These are phyloP conservation scores for Sinopyrophorus schimmeli DNA, from an alignment of 2,888 invertebrate genomes.

Conservation along the genomic window DNA sequence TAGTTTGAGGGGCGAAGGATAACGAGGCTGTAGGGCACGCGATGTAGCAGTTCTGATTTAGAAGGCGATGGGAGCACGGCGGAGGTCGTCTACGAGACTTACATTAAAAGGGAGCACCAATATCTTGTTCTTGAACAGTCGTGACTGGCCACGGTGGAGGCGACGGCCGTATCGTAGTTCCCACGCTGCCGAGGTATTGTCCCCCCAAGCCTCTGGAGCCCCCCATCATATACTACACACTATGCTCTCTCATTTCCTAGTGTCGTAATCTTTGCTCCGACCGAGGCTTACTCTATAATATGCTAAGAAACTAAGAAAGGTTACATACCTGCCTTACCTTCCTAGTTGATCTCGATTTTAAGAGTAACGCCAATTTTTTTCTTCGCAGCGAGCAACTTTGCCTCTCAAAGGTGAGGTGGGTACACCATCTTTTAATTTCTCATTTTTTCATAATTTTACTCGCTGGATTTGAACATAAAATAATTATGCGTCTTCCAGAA, in stretches of 20 bases:
- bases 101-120: slow-evolving; percentile 51
- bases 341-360: slow-evolving; percentile 35
- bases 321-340: slow-evolving; percentile 38
- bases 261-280: slow-evolving; percentile 43
- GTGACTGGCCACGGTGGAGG: slow-evolving; percentile 55
- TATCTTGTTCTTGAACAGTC: slow-evolving; percentile 55
- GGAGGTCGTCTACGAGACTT: slow-evolving; percentile 43
- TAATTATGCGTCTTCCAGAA: slow-evolving; percentile 11
- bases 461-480: slow-evolving; percentile 18
- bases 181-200: slow-evolving; percentile 49
- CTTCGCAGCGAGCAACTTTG: slow-evolving; percentile 2
- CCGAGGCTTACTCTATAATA: slow-evolving; percentile 35
- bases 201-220: slow-evolving; percentile 37
- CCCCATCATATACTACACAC: slow-evolving; percentile 34
- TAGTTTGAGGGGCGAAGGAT: slow-evolving; percentile 33
- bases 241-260: slow-evolving; percentile 49
- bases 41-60: slow-evolving; percentile 40
- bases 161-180: slow-evolving; percentile 49
- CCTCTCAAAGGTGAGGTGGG: no score
- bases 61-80: slow-evolving; percentile 41
- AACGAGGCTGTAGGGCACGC: slow-evolving; percentile 37
- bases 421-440: no score
- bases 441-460: not conserved
- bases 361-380: slow-evolving; percentile 29
- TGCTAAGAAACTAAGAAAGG: slow-evolving; percentile 42